Base-by-base conservation (phyloP, 2,113 vertebrate species). In the Rousettus leschenaultii region DNA sequence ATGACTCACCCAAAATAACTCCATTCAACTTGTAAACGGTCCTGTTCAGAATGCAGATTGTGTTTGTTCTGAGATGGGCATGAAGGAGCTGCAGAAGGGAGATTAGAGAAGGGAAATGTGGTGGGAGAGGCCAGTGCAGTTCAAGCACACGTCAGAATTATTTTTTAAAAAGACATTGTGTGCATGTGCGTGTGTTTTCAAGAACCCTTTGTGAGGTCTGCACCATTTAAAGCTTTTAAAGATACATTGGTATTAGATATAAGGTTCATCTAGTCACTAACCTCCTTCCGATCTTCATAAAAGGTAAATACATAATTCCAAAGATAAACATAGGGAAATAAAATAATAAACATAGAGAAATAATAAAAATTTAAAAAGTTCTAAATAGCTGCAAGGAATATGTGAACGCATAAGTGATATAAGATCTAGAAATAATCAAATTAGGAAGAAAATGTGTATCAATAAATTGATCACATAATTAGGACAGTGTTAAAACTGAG, bases 1-100 rank as follows among this genome's bases (percentile, higher is more conserved):
- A 97, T 98, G 97, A 97, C 97, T 98, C 97, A 96, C 96, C 93
- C 96, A 96, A 96, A 98, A 98, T 97, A 94, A 97, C 97, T 97
- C 93, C 93, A 97, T 97, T 98, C 93, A 97, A 96, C 88, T 97
- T 97, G 96, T 83, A 92, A 96, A 95, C 0, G 78, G 94, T 84
- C 59, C 86, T 97, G 91, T 93, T 97, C 89, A 90, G 96, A 98
- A 98, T 96, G 96, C 75, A 95, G 97, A 97, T 97, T 96, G 90
- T 97, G 91, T 97, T 97, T 96, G 95, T 96, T 97, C 95, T 95
- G 74, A 95, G 94, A 78, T 89, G 91, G 86, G 63, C 55, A 83
- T 87, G 79, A 75, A 96, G 89, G 89, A 86, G 59, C 88, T 94
- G 96, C 88, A 97, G 83, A 91, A 91, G 66, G 40, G 83, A 97